Evolutionary conservation across 2,888 invertebrate genomes (phyloP).

Genomic region (Adineta ricciae): DNA sequence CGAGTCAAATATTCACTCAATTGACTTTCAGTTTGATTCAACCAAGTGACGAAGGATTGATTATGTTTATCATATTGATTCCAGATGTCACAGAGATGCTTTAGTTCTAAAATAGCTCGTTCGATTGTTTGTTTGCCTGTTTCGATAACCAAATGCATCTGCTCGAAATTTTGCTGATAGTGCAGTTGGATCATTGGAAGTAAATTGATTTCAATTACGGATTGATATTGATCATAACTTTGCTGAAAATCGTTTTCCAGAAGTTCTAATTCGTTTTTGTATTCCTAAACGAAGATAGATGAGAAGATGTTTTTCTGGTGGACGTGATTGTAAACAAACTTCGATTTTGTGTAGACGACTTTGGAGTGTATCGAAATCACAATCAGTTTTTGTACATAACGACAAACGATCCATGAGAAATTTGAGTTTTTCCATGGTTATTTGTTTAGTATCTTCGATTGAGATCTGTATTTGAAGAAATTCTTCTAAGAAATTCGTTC

Average conservation of each 20-base stretch:
- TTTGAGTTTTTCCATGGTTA: constrained; percentile 6
- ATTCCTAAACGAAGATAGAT: neutral
- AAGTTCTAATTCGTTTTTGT: neutral
- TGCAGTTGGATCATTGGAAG: neutral
- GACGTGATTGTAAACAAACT: constrained; percentile 37
- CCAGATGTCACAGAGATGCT: constrained; percentile 4
- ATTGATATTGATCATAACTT: neutral
- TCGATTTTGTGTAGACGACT: constrained; percentile 65
- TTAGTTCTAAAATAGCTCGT: neutral
- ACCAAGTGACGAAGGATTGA: neutral
- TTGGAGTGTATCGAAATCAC: constrained; percentile 73
- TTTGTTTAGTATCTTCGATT: constrained; percentile 12
- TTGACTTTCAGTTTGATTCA: constrained; percentile 1
- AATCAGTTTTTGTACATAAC: constrained; percentile 65
- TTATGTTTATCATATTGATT: constrained; percentile 5
- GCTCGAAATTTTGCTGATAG: constrained; percentile 14
- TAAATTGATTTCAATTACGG: neutral
- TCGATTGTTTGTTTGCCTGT: neutral
- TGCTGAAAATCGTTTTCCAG: neutral
- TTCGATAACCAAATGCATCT: constrained; percentile 7
- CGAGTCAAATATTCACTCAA: neutral
- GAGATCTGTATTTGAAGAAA: neutral
- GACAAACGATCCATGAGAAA: constrained; percentile 20
- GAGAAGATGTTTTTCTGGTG: neutral
- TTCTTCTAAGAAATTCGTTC: neutral